Base-by-base conservation (phyloP, 2,888 invertebrate species). In the Heteromyza rotundicornis region DNA sequence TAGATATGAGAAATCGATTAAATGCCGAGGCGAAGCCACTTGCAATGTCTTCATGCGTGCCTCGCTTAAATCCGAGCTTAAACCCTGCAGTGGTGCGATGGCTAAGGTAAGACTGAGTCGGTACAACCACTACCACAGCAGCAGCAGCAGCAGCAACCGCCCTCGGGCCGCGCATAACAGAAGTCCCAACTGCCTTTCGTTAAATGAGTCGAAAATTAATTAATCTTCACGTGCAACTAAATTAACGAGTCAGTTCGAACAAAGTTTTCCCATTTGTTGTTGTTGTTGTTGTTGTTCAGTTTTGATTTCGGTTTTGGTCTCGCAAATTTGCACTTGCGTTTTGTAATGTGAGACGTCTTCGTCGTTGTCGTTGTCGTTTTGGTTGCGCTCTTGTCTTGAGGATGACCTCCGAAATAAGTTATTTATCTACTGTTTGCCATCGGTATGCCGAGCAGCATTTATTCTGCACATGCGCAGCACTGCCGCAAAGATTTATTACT, bases 171-270 rank as follows among this genome's bases (percentile, higher is more conserved):
- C 16, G 40, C 32, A 27, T 22, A 22, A 27, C 51, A 51, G 58
- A 40, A 59, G 58, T 52, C 7, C 27, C 2, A 20, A 36, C 58
- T 52, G 40, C 40, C 32, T 59, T 62, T 44, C 55, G 62, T 67
- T 68, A 68, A 68, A 67, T 66, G 67, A 64, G 62, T 64, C 61
- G 72, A 62, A 68, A 74, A 74, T 77, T 77, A 77, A 74, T 74
- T 74, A 74, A 77, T 74, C 74, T 72, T 74, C 70, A 65, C 74
- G 77, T 77, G 74, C 77, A 74, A 75, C 74, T 77, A 77, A 74
- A 74, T 74, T 74, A 74, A 77, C 74, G 77, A 47, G 20, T 5
- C n/a, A n/a, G n/a, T n/a, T n/a, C n/a, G n/a, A n/a, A n/a, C 40
- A 40, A 27, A n/a, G 40, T n/a, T n/a, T 40, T 27, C 27, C 5